phyloP scores from a whole-genome alignment of 2,888 invertebrate species.

The Caradrina kadenii region DNA sequence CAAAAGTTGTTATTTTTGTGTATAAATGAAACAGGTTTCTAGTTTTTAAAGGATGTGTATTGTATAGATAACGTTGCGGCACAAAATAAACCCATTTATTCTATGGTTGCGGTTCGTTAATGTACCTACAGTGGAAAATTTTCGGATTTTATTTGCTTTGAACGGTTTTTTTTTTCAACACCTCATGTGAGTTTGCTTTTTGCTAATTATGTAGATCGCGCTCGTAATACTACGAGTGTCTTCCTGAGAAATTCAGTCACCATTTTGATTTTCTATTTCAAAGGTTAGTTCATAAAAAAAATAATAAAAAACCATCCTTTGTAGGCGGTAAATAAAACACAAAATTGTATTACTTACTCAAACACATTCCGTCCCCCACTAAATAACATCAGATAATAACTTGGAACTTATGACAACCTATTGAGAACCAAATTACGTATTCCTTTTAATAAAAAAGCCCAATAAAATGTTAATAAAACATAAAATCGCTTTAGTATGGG shows the following conservation, averaged over 20 bases:
- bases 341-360: conserved; percentile 8
- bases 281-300: not conserved
- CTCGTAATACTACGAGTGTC: not conserved
- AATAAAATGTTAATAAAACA: conserved; percentile 46
- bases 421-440: conserved; percentile 27
- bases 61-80: not conserved
- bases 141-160: not conserved
- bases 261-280: not conserved
- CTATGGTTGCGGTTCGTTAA: not conserved
- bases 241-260: not conserved
- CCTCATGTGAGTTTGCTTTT: not conserved
- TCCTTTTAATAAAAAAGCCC: conserved; percentile 43
- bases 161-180: not conserved
- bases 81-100: no score
- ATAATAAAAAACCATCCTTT: not conserved
- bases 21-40: conserved; percentile 16
- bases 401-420: conserved; percentile 26
- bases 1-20: conserved; percentile 36
- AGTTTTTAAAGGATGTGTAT: conserved; percentile 20
- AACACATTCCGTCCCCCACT: not conserved
- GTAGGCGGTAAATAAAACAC: not conserved
- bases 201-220: not conserved
- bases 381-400: conserved; percentile 19
- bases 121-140: not conserved
- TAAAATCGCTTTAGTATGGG: conserved; percentile 34